These are phyloP conservation scores for Crotalus viridis DNA, from an alignment of 2,113 vertebrate species.

Conservation along the genomic window DNA sequence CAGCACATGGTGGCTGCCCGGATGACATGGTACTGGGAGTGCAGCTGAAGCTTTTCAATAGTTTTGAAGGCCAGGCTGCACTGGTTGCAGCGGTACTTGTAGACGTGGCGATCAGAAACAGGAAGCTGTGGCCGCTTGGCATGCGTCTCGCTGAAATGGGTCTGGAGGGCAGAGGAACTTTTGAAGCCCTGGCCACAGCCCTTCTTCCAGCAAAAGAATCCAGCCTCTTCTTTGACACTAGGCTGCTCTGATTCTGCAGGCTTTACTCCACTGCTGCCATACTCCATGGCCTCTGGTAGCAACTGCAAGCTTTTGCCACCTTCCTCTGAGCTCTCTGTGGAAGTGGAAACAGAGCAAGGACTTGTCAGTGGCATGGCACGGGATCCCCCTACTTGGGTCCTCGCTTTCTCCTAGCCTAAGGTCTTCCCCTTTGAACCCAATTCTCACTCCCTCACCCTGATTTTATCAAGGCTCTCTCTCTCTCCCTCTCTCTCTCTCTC, in stretches of 20 bases:
- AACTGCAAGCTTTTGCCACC: conserved; percentile 77
- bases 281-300: conserved; percentile 70
- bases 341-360: conserved; percentile 16
- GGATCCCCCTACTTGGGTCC: background rate
- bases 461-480: background rate
- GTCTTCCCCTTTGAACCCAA: background rate
- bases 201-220: conserved; percentile 98
- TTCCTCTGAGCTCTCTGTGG: conserved; percentile 83
- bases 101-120: conserved; percentile 95
- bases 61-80: conserved; percentile 99
- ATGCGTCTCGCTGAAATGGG: conserved; percentile 94
- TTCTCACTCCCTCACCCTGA: background rate
- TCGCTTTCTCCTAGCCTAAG: background rate
- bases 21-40: conserved; percentile 98
- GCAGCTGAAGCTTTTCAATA: conserved; percentile 94
- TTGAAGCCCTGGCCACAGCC: conserved; percentile 98
- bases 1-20: conserved; percentile 97
- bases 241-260: conserved; percentile 77
- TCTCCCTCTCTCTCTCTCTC: no score
- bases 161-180: conserved; percentile 91
- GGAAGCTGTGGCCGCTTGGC: conserved; percentile 95
- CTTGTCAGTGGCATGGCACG: background rate
- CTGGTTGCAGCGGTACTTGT: conserved; percentile 98
- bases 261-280: conserved; percentile 70
- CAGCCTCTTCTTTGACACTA: conserved; percentile 82